Percentiles rank a stretch among this genome's conserved stretches.
Evolutionary conservation across 2,888 invertebrate species (phyloP).

Genomic region (Cheilosia urbana): DNA sequence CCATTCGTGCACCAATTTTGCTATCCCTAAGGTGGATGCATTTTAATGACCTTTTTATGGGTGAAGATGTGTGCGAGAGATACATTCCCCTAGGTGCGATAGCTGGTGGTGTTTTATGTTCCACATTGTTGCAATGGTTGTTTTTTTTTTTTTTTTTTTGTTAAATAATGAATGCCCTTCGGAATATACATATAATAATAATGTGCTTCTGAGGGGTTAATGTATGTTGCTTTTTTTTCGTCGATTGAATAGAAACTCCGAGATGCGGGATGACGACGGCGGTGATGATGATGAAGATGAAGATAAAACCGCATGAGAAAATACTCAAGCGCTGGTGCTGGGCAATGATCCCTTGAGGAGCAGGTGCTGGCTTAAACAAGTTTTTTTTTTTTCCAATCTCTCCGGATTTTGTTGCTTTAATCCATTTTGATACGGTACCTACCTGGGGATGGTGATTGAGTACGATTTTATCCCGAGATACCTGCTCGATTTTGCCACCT

Average conservation of each 20-base stretch:
- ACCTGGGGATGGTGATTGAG: constrained; percentile 70
- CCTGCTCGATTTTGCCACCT: constrained; percentile 67
- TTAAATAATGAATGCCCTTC: constrained; percentile 63
- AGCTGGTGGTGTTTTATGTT: constrained; percentile 73
- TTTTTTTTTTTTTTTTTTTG: constrained; percentile 17
- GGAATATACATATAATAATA: constrained; percentile 54
- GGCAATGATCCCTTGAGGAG: constrained; percentile 71
- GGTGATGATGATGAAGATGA: constrained; percentile 54
- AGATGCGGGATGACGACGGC: constrained; percentile 53
- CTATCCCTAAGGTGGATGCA: constrained; percentile 75
- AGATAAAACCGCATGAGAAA: constrained; percentile 68
- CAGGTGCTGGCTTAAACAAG: constrained; percentile 70
- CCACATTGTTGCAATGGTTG: constrained; percentile 72
- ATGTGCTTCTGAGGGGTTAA: constrained; percentile 70
- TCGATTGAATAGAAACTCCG: constrained; percentile 59
- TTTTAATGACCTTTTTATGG: constrained; percentile 73
- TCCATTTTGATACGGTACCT: constrained; percentile 70
- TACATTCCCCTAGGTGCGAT: constrained; percentile 60
- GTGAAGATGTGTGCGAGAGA: constrained; percentile 22
- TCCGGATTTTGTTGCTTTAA: constrained; percentile 54
- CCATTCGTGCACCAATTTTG: constrained; percentile 68
- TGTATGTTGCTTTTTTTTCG: constrained; percentile 60
- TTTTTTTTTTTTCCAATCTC: constrained; percentile 40
- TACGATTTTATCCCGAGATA: constrained; percentile 53
- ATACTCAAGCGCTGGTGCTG: constrained; percentile 43